These are phyloP conservation scores for Penaeus vannamei DNA, from an alignment of 1,140 invertebrate genomes.

Conservation along the genomic window DNA sequence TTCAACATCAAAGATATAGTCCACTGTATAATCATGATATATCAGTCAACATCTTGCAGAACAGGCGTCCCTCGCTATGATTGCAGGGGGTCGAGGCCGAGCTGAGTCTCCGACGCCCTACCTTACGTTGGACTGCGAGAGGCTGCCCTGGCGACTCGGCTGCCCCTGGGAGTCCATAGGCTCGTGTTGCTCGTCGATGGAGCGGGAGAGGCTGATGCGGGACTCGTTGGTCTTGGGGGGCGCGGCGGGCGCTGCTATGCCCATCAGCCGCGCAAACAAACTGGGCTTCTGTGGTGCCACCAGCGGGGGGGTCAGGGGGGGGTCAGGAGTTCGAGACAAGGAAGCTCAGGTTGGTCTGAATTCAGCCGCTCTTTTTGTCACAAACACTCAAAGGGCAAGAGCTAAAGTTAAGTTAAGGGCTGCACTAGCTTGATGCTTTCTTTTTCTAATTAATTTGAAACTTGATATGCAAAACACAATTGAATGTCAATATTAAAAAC, in stretches of 20 bases:
- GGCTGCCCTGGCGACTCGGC: slow-evolving; percentile 57
- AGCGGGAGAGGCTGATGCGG: slow-evolving; percentile 51
- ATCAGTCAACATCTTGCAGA: slow-evolving; percentile 39
- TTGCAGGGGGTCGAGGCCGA: slow-evolving; percentile 29
- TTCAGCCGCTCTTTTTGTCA: too few species aligned
- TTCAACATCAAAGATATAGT: slow-evolving; percentile 36
- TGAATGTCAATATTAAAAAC: not conserved
- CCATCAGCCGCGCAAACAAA: slow-evolving; percentile 70
- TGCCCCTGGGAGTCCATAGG: slow-evolving; percentile 55
- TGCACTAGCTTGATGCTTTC: too few species aligned
- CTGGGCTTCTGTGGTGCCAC: slow-evolving; percentile 68
- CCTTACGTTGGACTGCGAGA: slow-evolving; percentile 66
- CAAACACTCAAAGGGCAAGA: too few species aligned
- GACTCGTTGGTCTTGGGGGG: slow-evolving; percentile 58
- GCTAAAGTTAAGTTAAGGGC: too few species aligned
- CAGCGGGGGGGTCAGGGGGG: slow-evolving; percentile 44
- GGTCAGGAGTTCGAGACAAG: slow-evolving; percentile 49
- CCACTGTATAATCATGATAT: slow-evolving; percentile 51
- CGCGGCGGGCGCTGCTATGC: slow-evolving; percentile 67
- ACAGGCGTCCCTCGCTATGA: slow-evolving; percentile 21
- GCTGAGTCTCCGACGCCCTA: slow-evolving; percentile 50
- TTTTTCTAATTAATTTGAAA: too few species aligned
- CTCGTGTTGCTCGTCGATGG: slow-evolving; percentile 59
- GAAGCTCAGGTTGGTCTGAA: slow-evolving; percentile 42
- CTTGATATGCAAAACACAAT: not conserved